Base-by-base conservation (phyloP, 2,113 vertebrate genomes). In the Orientallactaga bullata region DNA sequence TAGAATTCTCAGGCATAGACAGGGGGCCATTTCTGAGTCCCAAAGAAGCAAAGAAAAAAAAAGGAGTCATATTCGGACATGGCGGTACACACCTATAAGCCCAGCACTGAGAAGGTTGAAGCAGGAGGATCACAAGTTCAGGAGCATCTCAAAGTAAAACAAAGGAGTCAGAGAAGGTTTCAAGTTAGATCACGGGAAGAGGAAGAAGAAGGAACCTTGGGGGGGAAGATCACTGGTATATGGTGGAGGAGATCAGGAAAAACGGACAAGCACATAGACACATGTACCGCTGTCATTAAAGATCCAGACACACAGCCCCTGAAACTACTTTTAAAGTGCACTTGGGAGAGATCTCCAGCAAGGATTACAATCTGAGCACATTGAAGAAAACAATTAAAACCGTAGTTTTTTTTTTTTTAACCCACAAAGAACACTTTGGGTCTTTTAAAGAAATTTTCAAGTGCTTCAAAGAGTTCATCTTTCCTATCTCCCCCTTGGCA, bases 321-420 rank as follows among this genome's bases (percentile, higher is more conserved):
- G 24, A 55, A 81, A 69, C 26, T 51, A 84, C 28, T 89, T 92
- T 65, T 30, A 91, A 63, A 85, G 80, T 71, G 89, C 95, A 72
- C 91, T 85, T 1, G 55, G 93, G 91, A 96, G 73, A 3, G 0
- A 93, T 96, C 79, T 86, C 78, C 69, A 95, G 73, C 55, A 89
- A 93, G 60, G 73, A 96, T 89, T 87, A 87, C 89, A 95, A 94
- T 87, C 85, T 87, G 65, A 42, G 58, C 60, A 77, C 81, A 85
- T 15, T 80, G 83, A 93, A 81, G 76, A 93, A 79, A 76, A 93
- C 90, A 94, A 95, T 96, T 92, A 95, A 95, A 96, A 94, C 37
- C n/a, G 87, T 92, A 85, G 79, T 79, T 92, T 91, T 85, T 91
- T 79, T 92, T 91, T 85, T 91, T 51, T 30, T 87, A 93, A 51